Base-by-base conservation (phyloP, 2,113 vertebrate genomes). In the Lepus europaeus region DNA sequence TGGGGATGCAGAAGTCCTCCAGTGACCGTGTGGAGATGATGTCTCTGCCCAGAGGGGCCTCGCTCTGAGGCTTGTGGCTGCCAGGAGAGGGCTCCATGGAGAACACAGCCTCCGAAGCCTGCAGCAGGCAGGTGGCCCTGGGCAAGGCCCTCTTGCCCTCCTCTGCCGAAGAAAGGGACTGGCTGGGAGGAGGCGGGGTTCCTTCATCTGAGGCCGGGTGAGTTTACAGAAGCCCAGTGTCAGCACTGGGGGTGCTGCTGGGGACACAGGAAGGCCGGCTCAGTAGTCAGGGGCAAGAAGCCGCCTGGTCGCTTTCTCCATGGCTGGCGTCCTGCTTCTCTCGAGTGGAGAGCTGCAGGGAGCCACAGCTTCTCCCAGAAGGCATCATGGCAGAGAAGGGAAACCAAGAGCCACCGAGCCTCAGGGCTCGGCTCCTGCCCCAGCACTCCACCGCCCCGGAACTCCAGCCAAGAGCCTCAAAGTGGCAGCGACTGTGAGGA, bases 71-170 rank as follows among this genome's bases (percentile, higher is more conserved):
- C 31, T 61, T 19, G 12, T 36, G 2, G 0, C 9, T 63, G 14
- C 31, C 29, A 64, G 19, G 14, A 33, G 16, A 83, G 23, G 45
- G 63, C 12, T 23, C 5, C 3, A n/a, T 1, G 2, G 1, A 49
- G 25, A 63, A 16, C 22, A 27, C 20, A 61, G 1, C 2, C 0
- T 11, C 14, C 1, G 0, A n/a, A 16, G 59, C 45, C n/a, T 61
- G 36, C 17, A 53, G 22, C 5, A 25, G 33, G 16, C 23, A 59
- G 31, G 12, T 1, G 29, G 22, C 33, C 33, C 9, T 8, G 3
- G 68, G 19, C 59, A 69, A 74, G 49, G 22, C 29, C 19, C 39
- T 53, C 13, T 19, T 33, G 11, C 64, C 59, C 39, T 72, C 23
- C 39, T 3, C 12, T 49, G 10, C 3, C 5, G 45, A 45, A 39